A percentile compares a stretch with the other conserved stretches of the same genome.
phyloP scores from a whole-genome alignment of 1,140 invertebrate species.

The Aphaenogaster floridana region DNA sequence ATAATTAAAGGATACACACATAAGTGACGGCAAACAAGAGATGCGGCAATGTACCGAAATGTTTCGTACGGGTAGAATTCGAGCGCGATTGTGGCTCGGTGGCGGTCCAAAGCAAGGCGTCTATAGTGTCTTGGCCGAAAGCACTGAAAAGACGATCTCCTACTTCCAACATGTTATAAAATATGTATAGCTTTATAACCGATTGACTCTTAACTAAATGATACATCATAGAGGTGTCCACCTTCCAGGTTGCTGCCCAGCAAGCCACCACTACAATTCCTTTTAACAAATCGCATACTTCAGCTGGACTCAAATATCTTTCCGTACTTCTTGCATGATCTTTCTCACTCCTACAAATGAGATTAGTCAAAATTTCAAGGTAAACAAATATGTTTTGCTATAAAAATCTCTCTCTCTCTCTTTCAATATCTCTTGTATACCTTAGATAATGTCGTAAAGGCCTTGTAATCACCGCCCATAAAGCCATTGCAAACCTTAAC shows the following conservation, averaged over 20 bases:
- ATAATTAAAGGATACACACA: conserved; percentile 95
- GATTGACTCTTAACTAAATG: conserved; percentile 99
- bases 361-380: conserved; percentile 28
- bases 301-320: conserved; percentile 93
- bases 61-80: conserved; percentile 89
- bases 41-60: conserved; percentile 96
- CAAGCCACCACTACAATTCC: conserved; percentile 95
- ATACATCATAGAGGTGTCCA: conserved; percentile 99
- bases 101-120: conserved; percentile 99
- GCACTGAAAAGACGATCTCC: conserved; percentile 98
- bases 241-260: conserved; percentile 94
- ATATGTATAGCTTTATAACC: conserved; percentile 99
- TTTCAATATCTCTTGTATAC: conserved; percentile 83
- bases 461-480: conserved; percentile 92
- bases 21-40: conserved; percentile 96
- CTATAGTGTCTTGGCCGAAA: conserved; percentile 99
- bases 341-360: conserved; percentile 77
- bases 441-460: conserved; percentile 91
- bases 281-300: conserved; percentile 98
- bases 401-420: neutral
- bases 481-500: conserved; percentile 94
- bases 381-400: neutral
- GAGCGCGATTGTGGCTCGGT: conserved; percentile 94
- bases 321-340: conserved; percentile 75
- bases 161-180: conserved; percentile 99